Conservation (phyloP, 2,888 invertebrate species). For the Meta bourneti region DNA sequence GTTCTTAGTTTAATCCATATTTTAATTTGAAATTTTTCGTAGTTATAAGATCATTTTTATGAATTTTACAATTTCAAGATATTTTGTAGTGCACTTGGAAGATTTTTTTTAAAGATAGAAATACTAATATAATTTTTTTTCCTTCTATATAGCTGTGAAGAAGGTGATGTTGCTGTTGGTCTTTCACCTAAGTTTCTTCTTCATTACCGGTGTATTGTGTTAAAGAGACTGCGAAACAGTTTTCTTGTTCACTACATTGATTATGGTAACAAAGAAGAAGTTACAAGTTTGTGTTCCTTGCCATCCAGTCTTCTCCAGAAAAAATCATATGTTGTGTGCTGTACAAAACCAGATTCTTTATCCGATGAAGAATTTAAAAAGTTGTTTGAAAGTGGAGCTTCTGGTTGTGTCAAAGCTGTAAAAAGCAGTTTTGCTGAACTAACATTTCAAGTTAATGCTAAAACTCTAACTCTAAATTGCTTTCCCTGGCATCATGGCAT, state of each 20-base stretch:
- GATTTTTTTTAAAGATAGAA: background rate
- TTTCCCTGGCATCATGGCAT: conserved; percentile 55
- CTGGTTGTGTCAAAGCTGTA: background rate
- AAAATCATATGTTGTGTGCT: conserved; percentile 41
- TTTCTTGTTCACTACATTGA: conserved; percentile 66
- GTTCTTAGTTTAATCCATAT: background rate
- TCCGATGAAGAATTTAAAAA: conserved; percentile 9
- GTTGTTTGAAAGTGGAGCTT: conserved; percentile 3
- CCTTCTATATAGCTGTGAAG: conserved; percentile 50
- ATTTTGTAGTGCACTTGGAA: background rate
- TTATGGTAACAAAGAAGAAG: conserved; percentile 65
- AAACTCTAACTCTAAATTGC: background rate
- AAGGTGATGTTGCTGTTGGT: conserved; percentile 65
- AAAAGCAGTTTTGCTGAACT: conserved; percentile 19
- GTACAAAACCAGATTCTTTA: conserved; percentile 17
- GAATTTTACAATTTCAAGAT: background rate
- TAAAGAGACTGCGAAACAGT: conserved; percentile 32
- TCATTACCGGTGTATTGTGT: conserved; percentile 50
- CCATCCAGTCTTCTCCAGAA: conserved; percentile 13
- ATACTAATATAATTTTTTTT: background rate
- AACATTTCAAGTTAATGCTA: background rate
- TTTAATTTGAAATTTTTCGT: background rate
- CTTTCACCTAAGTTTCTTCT: conserved; percentile 22
- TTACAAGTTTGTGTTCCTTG: conserved; percentile 16
- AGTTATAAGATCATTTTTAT: background rate